Evolutionary conservation across 1,140 invertebrate genomes (phyloP), one percentile per base, ranked within the genome.

Genomic region (Saccostrea echinata): DNA sequence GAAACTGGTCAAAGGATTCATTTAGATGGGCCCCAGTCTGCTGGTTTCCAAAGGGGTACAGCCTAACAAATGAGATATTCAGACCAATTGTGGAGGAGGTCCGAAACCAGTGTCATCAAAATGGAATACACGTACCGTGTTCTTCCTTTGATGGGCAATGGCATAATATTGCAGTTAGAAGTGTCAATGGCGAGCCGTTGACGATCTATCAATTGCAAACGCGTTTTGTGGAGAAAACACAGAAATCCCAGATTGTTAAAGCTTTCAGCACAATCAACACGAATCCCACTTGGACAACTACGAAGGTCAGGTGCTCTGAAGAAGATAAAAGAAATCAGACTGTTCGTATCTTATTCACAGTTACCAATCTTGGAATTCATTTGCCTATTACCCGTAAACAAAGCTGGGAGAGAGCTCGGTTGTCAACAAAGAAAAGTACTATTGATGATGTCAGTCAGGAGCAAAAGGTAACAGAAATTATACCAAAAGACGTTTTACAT

Each of bases 1-100:
- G 85, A 57, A 27, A 57, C 2, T 27, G 52, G 71, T 27, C 24
- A 76, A 76, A 76, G 71, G 71, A 76, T 76, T 21, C 24, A 21
- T 30, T 76, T 35, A 27, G 71, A 27, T 61, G 27, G 24, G 84
- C 51, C 35, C 57, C 84, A 3, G 27, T 85, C 21, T 85, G 55
- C 53, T 85, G 84, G 84, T 85, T 85, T 68, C 84, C 84, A 68
- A 85, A 85, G 61, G 84, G 84, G 21, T 85, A 85, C 33, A 64
- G 27, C 21, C 27, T 85, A 35, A 27, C 6, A 16, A 85, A 55
- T 43, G 55, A 64, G 61, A 27, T 51, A 24, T n/a, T 86, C 2
- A 16, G 85, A 61, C 21, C 43, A n/a, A 80, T 86, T 57, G 24
- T 85, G 16, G 84, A 43, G 33, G 13, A 61, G 27, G 84, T 85